Conservation (phyloP, 2,797 vertebrate species). For the Synaphobranchus kaupii region DNA sequence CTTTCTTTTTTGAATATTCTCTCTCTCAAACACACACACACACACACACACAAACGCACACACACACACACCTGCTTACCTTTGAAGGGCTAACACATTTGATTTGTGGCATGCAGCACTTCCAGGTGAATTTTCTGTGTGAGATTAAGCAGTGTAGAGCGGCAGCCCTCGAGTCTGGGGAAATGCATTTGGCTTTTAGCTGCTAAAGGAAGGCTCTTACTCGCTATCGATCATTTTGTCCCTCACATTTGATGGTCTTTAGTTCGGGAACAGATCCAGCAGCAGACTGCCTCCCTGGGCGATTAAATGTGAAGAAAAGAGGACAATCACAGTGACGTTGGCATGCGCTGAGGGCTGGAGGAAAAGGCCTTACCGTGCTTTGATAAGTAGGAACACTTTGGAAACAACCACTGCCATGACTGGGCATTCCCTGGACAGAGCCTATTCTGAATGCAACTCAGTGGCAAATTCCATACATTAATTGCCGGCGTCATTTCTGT, state of each 20-base stretch:
- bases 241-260: conserved; percentile 79
- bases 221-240: conserved; percentile 77
- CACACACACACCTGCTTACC: conserved; percentile 4
- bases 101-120: conserved; percentile 51
- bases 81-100: conserved; percentile 52
- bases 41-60: not conserved
- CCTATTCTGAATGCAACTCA: not conserved
- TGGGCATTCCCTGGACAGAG: conserved; percentile 26
- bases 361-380: conserved; percentile 64
- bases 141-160: conserved; percentile 36
- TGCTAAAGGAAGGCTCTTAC: conserved; percentile 79
- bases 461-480: not conserved
- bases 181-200: conserved; percentile 82
- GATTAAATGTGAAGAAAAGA: conserved; percentile 76
- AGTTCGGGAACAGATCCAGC: conserved; percentile 77
- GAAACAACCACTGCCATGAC: conserved; percentile 52
- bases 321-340: conserved; percentile 60
- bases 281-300: conserved; percentile 73
- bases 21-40: conserved; percentile 9
- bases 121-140: conserved; percentile 53
- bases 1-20: conserved; percentile 22
- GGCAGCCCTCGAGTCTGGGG: conserved; percentile 66
- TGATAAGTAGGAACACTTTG: conserved; percentile 47
- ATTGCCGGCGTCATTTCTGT: not conserved
- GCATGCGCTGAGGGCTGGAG: conserved; percentile 61